Evolutionary conservation across 2,888 invertebrate genomes (phyloP), one percentile per base, ranked within the genome.

Genomic region (Pemphredon lugubris): DNA sequence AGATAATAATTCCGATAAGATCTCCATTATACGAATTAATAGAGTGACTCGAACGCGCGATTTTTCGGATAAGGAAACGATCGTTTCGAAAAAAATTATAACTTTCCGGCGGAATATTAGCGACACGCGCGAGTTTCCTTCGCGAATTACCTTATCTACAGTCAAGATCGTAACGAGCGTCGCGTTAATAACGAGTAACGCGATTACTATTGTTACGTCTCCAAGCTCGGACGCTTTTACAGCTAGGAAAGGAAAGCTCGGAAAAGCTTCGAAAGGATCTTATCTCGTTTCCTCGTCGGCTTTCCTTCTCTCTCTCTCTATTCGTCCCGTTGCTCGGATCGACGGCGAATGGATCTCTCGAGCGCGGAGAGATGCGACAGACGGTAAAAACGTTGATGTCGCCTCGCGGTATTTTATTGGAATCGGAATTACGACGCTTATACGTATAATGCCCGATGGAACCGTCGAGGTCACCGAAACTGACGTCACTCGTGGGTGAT

Each of bases 401-500:
- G 54, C 34, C 50, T 64, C 64, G 65, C 58, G 70, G 77, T 73
- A 76, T 84, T 82, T 85, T 75, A 83, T 84, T 83, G 75, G 77
- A 81, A 83, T 82, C 81, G 83, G 82, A 83, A 86, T 85, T 83
- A 82, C 83, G 71, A 81, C 73, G 73, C 61, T 64, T 50, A 18
- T 42, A 21, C 47, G 42, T n/a, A n/a, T n/a, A n/a, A n/a, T n/a
- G n/a, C n/a, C 53, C 57, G 51, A 60, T 63, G 75, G 75, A 75
- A 76, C 73, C 73, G 32, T 18, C 70, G 72, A 71, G 82, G 83
- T 79, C 83, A 77, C 63, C 70, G 77, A 64, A 59, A 72, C 37
- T 84, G 83, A 84, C 83, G 83, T 81, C 82, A 83, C 40, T 68
- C 32, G 42, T 53, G 58, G 67, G 73, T 64, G 79, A 84, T 83